A percentile compares a stretch with the other conserved stretches of the same genome.
Conservation (phyloP, 2,888 invertebrate species). For the Callyntrura guangdongensis region DNA sequence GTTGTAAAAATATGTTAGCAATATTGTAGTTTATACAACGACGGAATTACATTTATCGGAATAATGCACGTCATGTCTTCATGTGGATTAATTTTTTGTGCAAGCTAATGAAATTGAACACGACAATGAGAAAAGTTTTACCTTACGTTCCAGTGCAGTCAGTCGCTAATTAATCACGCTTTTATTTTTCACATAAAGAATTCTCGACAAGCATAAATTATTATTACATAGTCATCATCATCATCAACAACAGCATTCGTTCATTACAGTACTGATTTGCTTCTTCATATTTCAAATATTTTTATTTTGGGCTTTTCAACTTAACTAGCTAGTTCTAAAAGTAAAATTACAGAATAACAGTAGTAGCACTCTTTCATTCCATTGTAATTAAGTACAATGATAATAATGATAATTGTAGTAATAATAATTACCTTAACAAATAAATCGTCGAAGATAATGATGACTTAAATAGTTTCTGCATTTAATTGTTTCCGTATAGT, state of each 20-base stretch:
- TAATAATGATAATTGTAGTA: conserved; percentile 39
- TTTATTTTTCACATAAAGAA: conserved; percentile 77
- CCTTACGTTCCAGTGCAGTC: conserved; percentile 56
- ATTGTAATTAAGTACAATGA: conserved; percentile 1
- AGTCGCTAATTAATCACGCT: conserved; percentile 79
- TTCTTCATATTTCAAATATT: conserved; percentile 47
- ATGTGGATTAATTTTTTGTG: too few relatives aligned
- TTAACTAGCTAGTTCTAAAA: conserved; percentile 29
- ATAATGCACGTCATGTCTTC: too few relatives aligned
- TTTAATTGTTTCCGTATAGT: neutral
- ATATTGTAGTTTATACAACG: too few relatives aligned
- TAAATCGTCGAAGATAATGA: conserved; percentile 5
- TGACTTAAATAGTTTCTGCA: conserved; percentile 20
- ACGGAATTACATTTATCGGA: too few relatives aligned
- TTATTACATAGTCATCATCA: conserved; percentile 57
- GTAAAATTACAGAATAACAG: conserved; percentile 41
- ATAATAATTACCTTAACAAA: conserved; percentile 5
- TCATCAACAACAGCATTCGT: conserved; percentile 46
- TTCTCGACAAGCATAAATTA: conserved; percentile 70
- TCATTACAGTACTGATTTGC: conserved; percentile 40
- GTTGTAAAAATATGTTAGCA: too few relatives aligned
- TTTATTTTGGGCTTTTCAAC: conserved; percentile 23
- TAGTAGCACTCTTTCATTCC: conserved; percentile 48
- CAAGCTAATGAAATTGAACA: neutral
- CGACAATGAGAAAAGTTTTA: neutral